phyloP scores from a whole-genome alignment of 1,140 invertebrate genomes.

The Drosophila pruinosa region DNA sequence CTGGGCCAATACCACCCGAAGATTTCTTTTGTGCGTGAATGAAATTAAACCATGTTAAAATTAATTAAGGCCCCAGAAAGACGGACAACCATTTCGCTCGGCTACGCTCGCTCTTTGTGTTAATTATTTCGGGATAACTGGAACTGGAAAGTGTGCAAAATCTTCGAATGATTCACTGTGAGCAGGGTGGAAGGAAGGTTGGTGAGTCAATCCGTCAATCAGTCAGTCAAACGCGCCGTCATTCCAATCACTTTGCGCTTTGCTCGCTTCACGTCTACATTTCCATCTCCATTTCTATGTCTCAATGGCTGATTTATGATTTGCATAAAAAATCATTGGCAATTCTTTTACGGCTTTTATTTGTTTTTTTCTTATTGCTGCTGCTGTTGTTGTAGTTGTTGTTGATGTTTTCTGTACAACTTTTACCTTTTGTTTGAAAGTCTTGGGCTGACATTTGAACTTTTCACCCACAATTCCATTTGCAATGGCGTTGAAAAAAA shows the following conservation, averaged over 20 bases:
- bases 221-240: constrained; percentile 71
- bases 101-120: constrained; percentile 32
- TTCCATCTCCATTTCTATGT: constrained; percentile 47
- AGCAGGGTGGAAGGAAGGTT: neutral
- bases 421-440: constrained; percentile 75
- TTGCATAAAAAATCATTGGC: constrained; percentile 76
- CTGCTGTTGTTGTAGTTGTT: constrained; percentile 2
- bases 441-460: constrained; percentile 52
- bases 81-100: neutral
- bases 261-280: constrained; percentile 28
- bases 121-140: constrained; percentile 61
- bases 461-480: constrained; percentile 66
- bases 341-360: constrained; percentile 61
- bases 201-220: constrained; percentile 13
- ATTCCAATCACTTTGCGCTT: constrained; percentile 71
- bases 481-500: constrained; percentile 42
- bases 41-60: constrained; percentile 78
- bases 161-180: constrained; percentile 15
- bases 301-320: constrained; percentile 70
- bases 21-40: constrained; percentile 67
- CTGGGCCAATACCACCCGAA: constrained; percentile 43
- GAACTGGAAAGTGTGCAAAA: constrained; percentile 70
- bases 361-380: constrained; percentile 36
- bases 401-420: constrained; percentile 54
- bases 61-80: constrained; percentile 46